phyloP scores from a whole-genome alignment of 1,140 invertebrate genomes.

The Conus betulinus region DNA sequence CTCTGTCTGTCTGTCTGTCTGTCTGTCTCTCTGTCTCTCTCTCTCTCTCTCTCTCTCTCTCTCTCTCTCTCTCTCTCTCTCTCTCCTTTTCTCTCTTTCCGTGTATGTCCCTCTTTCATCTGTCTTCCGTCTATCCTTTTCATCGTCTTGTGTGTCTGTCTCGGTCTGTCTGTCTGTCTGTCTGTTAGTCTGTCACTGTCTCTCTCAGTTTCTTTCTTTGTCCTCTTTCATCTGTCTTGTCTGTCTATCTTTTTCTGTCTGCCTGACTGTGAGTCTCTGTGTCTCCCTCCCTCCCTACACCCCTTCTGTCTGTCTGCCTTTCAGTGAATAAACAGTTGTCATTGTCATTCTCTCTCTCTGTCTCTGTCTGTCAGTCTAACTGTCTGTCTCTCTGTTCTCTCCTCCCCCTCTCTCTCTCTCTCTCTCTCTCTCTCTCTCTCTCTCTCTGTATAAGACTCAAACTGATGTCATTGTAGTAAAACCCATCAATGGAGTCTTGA shows the following conservation, averaged over 20 bases:
- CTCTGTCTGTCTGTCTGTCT: neutral
- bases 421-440: neutral
- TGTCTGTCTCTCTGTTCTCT: neutral
- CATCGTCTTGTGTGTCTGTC: too few species aligned
- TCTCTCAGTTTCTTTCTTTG: too few species aligned
- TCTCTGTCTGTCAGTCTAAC: too few species aligned
- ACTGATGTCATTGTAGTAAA: too few species aligned
- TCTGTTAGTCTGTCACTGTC: too few species aligned
- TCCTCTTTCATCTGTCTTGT: neutral
- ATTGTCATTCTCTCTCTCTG: too few species aligned
- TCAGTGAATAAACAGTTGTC: too few species aligned
- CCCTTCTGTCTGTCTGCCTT: too few species aligned
- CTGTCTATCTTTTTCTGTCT: neutral
- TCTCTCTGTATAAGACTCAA: neutral
- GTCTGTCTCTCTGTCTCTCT: neutral
- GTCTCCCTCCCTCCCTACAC: too few species aligned
- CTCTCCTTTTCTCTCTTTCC: neutral
- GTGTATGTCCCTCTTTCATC: neutral
- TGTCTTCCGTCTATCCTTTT: neutral
- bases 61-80: constrained; percentile 6
- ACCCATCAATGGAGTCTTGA: too few species aligned
- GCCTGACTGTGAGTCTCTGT: neutral
- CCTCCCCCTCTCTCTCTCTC: neutral
- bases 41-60: neutral
- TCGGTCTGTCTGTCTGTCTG: too few species aligned